Evolutionary conservation across 1,140 invertebrate genomes (phyloP).

Genomic region (Maconellicoccus hirsutus): DNA sequence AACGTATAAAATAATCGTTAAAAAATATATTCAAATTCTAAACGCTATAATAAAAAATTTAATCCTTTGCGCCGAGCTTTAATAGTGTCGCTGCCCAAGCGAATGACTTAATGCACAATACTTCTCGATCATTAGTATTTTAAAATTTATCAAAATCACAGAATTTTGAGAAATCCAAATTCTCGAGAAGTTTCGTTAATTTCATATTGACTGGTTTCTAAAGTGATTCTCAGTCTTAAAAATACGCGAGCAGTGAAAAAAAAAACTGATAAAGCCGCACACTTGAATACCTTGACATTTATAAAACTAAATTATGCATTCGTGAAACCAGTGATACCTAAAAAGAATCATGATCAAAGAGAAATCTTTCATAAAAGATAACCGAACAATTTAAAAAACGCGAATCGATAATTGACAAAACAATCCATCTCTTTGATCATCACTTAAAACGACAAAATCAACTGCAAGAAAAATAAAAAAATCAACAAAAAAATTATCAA

Average conservation of each 20-base stretch:
- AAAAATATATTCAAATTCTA: neutral
- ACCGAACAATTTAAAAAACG: neutral
- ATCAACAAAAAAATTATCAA: neutral
- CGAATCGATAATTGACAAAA: neutral
- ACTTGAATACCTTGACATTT: neutral
- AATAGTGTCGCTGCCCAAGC: neutral
- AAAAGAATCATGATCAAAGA: neutral
- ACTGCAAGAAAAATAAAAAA: neutral
- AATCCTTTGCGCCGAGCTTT: neutral
- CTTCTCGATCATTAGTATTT: neutral
- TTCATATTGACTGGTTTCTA: neutral
- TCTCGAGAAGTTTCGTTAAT: neutral
- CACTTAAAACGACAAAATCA: neutral
- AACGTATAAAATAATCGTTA: neutral
- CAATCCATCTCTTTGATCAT: neutral
- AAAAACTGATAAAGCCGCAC: neutral
- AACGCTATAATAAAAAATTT: neutral
- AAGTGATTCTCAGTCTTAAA: neutral
- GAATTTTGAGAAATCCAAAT: no score
- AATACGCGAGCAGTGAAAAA: neutral
- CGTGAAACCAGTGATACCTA: neutral
- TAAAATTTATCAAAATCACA: neutral
- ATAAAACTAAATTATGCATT: neutral
- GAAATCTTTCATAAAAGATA: neutral
- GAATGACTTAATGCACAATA: neutral